Evolutionary conservation across 2,888 invertebrate species (phyloP).

Genomic region (Rhagonycha lutea): DNA sequence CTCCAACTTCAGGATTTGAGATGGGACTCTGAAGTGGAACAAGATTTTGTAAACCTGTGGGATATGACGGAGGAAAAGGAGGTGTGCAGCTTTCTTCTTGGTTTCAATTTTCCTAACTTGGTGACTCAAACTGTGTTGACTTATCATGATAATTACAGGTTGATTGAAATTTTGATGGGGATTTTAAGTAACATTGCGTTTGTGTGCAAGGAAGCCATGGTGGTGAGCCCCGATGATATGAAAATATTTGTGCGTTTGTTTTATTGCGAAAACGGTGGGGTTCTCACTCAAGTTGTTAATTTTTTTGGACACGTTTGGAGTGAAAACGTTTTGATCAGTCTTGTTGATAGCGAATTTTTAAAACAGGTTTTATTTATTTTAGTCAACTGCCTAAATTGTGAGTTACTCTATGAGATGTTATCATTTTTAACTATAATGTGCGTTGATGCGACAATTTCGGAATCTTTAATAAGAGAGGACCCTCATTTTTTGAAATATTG

Average conservation of each 20-base stretch:
- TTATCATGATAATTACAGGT: slow-evolving; percentile 64
- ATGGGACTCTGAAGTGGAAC: slow-evolving; percentile 67
- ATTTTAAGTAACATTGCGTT: slow-evolving; percentile 75
- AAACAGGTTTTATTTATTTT: slow-evolving; percentile 60
- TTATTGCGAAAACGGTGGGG: neutral
- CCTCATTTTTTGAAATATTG: neutral
- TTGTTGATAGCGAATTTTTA: neutral
- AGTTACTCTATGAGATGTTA: slow-evolving; percentile 48
- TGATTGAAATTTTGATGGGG: slow-evolving; percentile 81
- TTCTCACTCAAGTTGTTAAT: neutral
- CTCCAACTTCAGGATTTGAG: slow-evolving; percentile 65
- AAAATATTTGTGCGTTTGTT: neutral
- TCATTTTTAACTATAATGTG: neutral
- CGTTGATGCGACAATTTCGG: neutral
- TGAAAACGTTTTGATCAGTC: neutral
- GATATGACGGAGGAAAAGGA: slow-evolving; percentile 83
- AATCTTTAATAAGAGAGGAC: neutral
- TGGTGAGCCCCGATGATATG: neutral
- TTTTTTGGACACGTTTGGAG: neutral
- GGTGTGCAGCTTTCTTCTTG: slow-evolving; percentile 70
- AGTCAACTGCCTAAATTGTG: slow-evolving; percentile 71
- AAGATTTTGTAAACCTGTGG: slow-evolving; percentile 79
- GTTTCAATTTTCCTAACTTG: slow-evolving; percentile 70
- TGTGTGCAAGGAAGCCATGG: slow-evolving; percentile 48
- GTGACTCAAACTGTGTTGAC: slow-evolving; percentile 62